These are phyloP conservation scores for Acleris holmiana DNA, from an alignment of 2,888 invertebrate genomes.

Conservation along the genomic window DNA sequence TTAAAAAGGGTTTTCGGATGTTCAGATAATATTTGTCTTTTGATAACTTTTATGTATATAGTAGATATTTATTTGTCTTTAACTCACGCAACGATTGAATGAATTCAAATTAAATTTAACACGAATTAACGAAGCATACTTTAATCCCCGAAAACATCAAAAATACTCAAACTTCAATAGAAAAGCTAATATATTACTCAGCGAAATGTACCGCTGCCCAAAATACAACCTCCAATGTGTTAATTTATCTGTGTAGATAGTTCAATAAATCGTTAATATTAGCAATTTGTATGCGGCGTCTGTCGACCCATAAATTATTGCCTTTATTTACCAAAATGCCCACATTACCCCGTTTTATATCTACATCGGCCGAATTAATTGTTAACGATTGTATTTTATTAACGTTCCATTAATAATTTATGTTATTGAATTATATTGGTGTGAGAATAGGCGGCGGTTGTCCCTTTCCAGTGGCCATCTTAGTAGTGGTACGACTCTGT, in stretches of 20 bases:
- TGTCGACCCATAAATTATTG: slow-evolving; percentile 29
- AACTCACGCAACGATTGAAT: too few relatives aligned
- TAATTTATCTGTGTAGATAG: slow-evolving; percentile 36
- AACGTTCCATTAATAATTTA: slow-evolving; percentile 3
- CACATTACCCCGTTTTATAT: slow-evolving; percentile 25
- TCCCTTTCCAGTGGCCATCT: too few relatives aligned
- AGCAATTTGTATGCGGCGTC: slow-evolving; percentile 38
- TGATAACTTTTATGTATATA: too few relatives aligned
- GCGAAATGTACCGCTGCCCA: background rate
- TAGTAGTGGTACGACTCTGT: too few relatives aligned
- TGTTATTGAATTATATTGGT: background rate
- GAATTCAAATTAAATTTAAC: too few relatives aligned
- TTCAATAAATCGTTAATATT: slow-evolving; percentile 39
- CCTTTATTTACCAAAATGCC: slow-evolving; percentile 33
- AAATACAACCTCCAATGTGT: slow-evolving; percentile 31
- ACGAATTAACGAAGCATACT: too few relatives aligned
- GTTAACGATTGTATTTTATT: slow-evolving; percentile 25
- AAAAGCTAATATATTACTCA: background rate
- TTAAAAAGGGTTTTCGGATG: too few relatives aligned
- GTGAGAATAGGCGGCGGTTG: background rate
- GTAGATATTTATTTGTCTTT: too few relatives aligned
- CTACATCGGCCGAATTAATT: slow-evolving; percentile 18
- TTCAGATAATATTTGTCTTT: too few relatives aligned
- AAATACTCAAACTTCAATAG: background rate
- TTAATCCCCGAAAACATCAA: background rate